Conservation (phyloP, 2,888 invertebrate species). For the Griposia aprilina region DNA sequence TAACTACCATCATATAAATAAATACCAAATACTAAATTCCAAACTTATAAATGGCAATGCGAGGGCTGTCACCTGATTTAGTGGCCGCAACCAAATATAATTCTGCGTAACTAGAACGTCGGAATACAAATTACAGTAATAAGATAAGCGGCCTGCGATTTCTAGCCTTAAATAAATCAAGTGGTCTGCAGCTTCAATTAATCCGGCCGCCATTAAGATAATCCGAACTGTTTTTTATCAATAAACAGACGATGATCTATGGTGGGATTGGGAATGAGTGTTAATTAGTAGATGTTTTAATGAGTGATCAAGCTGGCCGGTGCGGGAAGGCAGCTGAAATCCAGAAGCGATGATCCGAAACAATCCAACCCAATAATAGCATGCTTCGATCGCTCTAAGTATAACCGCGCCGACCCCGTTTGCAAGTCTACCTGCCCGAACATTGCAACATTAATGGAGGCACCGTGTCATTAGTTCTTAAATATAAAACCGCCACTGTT, state of each 20-base stretch:
- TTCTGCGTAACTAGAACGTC: conserved; percentile 52
- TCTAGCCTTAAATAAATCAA: conserved; percentile 62
- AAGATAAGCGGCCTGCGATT: conserved; percentile 58
- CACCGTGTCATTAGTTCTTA: conserved; percentile 85
- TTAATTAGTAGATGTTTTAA: conserved; percentile 73
- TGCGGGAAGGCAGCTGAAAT: conserved; percentile 76
- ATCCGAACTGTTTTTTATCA: conserved; percentile 65
- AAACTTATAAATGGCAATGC: conserved; percentile 45
- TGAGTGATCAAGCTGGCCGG: conserved; percentile 46
- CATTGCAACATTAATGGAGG: conserved; percentile 87
- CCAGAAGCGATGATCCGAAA: conserved; percentile 79
- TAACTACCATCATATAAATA: conserved; percentile 36
- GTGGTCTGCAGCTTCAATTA: conserved; percentile 59
- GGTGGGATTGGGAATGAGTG: conserved; percentile 56
- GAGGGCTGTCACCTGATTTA: conserved; percentile 44
- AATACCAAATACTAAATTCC: conserved; percentile 41
- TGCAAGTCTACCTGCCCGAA: conserved; percentile 79
- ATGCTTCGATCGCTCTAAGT: conserved; percentile 86
- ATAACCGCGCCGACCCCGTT: conserved; percentile 85
- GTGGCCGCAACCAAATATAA: conserved; percentile 55
- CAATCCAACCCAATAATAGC: conserved; percentile 87
- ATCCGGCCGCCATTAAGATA: conserved; percentile 61
- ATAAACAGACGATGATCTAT: conserved; percentile 65
- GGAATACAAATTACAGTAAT: conserved; percentile 64
- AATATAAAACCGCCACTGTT: conserved; percentile 82